Percentiles rank a stretch among this genome's conserved stretches.
These are phyloP conservation scores for Ispidina picta DNA, from an alignment of 2,797 vertebrate genomes.

Conservation along the genomic window DNA sequence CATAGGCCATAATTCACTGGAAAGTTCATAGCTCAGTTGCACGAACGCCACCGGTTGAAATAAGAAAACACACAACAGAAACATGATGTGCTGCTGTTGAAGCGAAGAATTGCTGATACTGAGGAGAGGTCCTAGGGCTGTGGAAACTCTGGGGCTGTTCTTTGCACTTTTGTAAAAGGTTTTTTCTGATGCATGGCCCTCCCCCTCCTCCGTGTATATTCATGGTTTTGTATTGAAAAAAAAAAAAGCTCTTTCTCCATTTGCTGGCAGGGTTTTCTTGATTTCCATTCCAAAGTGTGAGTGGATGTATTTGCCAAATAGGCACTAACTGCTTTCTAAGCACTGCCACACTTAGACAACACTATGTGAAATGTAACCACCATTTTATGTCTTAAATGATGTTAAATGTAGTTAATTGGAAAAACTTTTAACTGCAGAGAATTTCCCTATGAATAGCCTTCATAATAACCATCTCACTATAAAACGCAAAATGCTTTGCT, in stretches of 20 bases:
- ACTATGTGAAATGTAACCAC: slow-evolving; percentile 24
- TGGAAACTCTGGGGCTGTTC: neutral
- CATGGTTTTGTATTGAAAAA: neutral
- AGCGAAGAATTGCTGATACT: neutral
- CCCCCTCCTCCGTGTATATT: neutral
- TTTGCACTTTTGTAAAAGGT: neutral
- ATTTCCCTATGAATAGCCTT: slow-evolving; percentile 69
- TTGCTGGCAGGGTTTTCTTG: neutral
- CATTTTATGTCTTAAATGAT: slow-evolving; percentile 51
- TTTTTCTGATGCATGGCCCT: neutral
- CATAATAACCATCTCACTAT: slow-evolving; percentile 68
- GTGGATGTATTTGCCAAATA: slow-evolving; percentile 14
- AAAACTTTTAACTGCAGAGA: slow-evolving; percentile 72
- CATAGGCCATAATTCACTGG: neutral
- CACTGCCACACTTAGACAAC: slow-evolving; percentile 19
- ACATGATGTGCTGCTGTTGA: rapidly evolving
- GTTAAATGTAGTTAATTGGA: slow-evolving; percentile 73
- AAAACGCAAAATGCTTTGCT: slow-evolving; percentile 70
- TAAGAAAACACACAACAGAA: neutral
- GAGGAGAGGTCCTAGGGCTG: neutral
- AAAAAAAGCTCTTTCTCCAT: neutral
- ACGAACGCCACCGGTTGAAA: neutral
- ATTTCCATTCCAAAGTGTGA: neutral
- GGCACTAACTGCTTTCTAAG: neutral
- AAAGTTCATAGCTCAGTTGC: neutral